Conservation (phyloP, 2,113 vertebrate genomes). For the Peromyscus maniculatus region DNA sequence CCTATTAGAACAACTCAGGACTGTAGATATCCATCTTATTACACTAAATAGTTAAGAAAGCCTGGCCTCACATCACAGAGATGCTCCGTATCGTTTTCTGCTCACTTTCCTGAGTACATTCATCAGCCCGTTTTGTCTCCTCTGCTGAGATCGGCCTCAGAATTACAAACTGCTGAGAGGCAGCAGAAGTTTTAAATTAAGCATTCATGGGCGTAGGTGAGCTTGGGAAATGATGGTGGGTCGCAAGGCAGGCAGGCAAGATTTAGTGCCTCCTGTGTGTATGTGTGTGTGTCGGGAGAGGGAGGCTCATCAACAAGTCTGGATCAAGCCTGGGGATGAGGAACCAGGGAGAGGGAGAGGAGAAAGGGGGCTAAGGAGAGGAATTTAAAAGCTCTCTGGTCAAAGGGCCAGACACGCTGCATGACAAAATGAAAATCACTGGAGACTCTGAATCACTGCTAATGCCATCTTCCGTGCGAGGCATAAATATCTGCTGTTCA, state of each 20-base stretch:
- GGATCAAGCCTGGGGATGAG: slow-evolving; percentile 42
- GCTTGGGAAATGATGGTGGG: slow-evolving; percentile 73
- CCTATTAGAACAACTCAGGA: slow-evolving; percentile 49
- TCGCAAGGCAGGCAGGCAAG: slow-evolving; percentile 70
- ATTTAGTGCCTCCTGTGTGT: slow-evolving; percentile 64
- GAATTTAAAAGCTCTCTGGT: slow-evolving; percentile 78
- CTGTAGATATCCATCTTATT: slow-evolving; percentile 46
- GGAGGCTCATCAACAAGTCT: slow-evolving; percentile 62
- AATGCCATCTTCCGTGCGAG: slow-evolving; percentile 34
- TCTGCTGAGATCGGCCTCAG: slow-evolving; percentile 50
- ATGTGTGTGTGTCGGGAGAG: neutral
- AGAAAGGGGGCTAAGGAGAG: neutral
- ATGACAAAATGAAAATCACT: slow-evolving; percentile 73
- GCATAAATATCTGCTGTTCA: slow-evolving; percentile 52
- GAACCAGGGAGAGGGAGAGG: neutral
- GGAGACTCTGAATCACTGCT: slow-evolving; percentile 61
- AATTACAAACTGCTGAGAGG: slow-evolving; percentile 74
- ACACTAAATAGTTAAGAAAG: slow-evolving; percentile 58
- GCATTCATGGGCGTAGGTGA: slow-evolving; percentile 78
- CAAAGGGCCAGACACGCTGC: slow-evolving; percentile 61
- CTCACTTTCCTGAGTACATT: slow-evolving; percentile 49
- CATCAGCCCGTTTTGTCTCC: slow-evolving; percentile 73
- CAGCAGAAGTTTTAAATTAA: slow-evolving; percentile 79
- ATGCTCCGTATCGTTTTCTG: slow-evolving; percentile 6
- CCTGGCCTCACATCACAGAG: neutral